These are phyloP conservation scores for Globodera rostochiensis DNA, from an alignment of 1,140 invertebrate genomes.

Conservation along the genomic window DNA sequence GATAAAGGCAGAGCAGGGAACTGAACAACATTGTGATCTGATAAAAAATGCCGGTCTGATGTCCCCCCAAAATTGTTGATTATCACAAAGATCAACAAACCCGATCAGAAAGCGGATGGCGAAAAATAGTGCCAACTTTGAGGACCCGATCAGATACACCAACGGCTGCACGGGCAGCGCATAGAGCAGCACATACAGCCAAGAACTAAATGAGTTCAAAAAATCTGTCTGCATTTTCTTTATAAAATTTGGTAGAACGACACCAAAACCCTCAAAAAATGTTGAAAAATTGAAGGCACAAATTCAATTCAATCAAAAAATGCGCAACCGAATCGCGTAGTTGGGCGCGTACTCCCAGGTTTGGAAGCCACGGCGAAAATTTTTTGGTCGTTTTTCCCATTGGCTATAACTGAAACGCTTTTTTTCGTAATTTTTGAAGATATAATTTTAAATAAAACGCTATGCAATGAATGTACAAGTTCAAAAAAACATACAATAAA, in stretches of 20 bases:
- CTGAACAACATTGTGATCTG: no score
- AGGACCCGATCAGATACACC: slow-evolving; percentile 34
- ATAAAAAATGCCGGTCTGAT: background rate
- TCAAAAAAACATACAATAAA: background rate
- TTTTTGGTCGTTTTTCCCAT: background rate
- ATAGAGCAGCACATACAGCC: slow-evolving; percentile 74
- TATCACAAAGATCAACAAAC: slow-evolving; percentile 67
- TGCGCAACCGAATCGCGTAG: slow-evolving; percentile 88
- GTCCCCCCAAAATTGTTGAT: background rate
- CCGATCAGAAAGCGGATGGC: slow-evolving; percentile 81
- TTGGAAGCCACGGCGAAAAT: slow-evolving; percentile 74
- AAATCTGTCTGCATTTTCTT: slow-evolving; percentile 1
- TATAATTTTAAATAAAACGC: background rate
- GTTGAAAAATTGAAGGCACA: background rate
- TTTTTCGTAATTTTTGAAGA: no score
- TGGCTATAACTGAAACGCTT: no score
- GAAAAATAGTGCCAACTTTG: slow-evolving; percentile 85
- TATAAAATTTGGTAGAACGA: no score
- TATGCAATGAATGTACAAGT: background rate
- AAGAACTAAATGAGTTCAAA: slow-evolving; percentile 45
- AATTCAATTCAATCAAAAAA: background rate
- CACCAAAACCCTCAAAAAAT: background rate
- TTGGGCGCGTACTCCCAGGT: slow-evolving; percentile 98
- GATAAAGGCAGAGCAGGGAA: no score
- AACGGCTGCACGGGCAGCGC: slow-evolving; percentile 75